Percentiles rank a stretch among this genome's conserved stretches.
phyloP scores from a whole-genome alignment of 2,113 vertebrate species.

The Argyrosomus japonicus region DNA sequence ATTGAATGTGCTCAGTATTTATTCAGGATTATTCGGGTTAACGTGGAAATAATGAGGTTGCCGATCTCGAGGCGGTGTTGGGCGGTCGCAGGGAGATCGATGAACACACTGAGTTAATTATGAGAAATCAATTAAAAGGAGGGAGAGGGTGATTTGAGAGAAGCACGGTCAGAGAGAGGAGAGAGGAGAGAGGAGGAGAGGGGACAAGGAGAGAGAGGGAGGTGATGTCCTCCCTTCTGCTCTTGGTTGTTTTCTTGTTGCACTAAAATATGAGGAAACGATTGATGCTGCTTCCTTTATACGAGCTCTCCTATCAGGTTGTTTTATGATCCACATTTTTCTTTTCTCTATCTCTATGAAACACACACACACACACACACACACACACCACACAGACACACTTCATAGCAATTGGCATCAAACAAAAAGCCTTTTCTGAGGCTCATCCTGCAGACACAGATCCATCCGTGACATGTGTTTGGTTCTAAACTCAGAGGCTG shows the following conservation, averaged over 20 bases:
- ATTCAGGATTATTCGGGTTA: conserved; percentile 78
- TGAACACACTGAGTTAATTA: conserved; percentile 85
- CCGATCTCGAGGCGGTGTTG: conserved; percentile 55
- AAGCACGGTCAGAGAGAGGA: neutral
- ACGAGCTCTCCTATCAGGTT: neutral
- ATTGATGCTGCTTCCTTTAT: neutral
- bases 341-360: conserved; percentile 24
- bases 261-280: neutral
- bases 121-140: conserved; percentile 84
- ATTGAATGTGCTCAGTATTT: conserved; percentile 77
- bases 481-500: conserved; percentile 38
- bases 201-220: neutral
- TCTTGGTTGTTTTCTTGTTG: neutral
- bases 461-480: conserved; percentile 27
- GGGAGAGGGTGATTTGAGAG: neutral
- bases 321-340: conserved; percentile 9
- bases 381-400: conserved; percentile 16
- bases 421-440: conserved; percentile 9
- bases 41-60: conserved; percentile 80
- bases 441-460: conserved; percentile 28
- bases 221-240: neutral
- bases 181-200: neutral
- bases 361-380: conserved; percentile 26
- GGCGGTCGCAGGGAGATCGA: conserved; percentile 74
- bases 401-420: conserved; percentile 20